Evolutionary conservation across 2,888 invertebrate genomes (phyloP), one percentile per base, ranked within the genome.

Genomic region (Leucophora obtusa): DNA sequence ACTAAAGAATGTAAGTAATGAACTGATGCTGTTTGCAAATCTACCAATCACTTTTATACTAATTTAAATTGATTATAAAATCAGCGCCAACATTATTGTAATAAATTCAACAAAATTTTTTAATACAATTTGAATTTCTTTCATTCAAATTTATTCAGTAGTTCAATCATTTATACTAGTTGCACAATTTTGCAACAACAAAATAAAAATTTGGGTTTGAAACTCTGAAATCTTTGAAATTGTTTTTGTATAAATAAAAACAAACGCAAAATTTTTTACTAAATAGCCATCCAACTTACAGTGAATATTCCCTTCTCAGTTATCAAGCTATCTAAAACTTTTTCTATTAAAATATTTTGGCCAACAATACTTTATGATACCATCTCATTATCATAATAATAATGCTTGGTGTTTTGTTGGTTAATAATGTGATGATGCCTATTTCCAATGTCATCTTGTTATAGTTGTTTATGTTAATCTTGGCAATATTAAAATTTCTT

Each of bases 21-120:
- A 84, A 87, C 87, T 87, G 87, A 86, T 87, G 84, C 82, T 81
- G 56, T 82, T 47, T 74, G 59, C 21, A 33, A 50, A 7, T 51
- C 21, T 28, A 18, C 24, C 9, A 63, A 47, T 54, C 54, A 79
- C 75, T 86, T 86, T 83, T 87, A 87, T 87, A 86, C 68, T 53
- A 59, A 78, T 47, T 47, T 15, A 43, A 33, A 54, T 28, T 54
- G 17, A 54, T 62, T 66, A 59, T 14, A 10, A 18, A 4, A 7
- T 11, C 38, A 38, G 11, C 6, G 38, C 62, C n/a, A 50, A 33
- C 18, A 50, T 24, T 3, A 47, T 62, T 62, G 54, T 35, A 62
- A 62, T 15, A 35, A 15, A 33, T 43, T 62, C 11, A 47, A 47
- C 3, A n/a, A n/a, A 28, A 3, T 6, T 28, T 21, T 47, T 47